Evolutionary conservation across 2,113 vertebrate genomes (phyloP), one percentile per base, ranked within the genome.

Genomic region (Pipra filicauda): DNA sequence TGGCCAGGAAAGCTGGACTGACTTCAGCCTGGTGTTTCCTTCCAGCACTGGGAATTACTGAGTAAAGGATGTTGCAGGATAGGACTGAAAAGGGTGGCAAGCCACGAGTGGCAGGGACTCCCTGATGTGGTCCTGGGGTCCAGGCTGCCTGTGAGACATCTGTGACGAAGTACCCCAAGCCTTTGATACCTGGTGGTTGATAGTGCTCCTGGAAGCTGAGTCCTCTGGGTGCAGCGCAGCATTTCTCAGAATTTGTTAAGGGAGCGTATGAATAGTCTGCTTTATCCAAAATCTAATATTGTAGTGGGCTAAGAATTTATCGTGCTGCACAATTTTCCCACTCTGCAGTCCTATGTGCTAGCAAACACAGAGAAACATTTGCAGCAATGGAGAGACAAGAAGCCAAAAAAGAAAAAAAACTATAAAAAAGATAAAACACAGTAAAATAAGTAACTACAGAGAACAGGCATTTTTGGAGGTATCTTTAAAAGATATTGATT

Each of bases 131-230:
- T 20, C 33, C 52, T 20, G 39, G 64, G 15, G 20, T 16, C 46
- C 21, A 62, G 49, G 43, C 71, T 77, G 69, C 26, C 33, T 9
- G 12, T 15, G 62, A 81, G 57, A 33, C 1, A 2, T 7, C 11
- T 12, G 26, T 1, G 8, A 24, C 7, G 28, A 51, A 90, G 77
- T 2, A 30, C 4, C 23, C 37, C 0, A 1, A 76, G 33, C 15
- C n/a, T 85, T 37, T 49, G 37, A 5, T 24, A 20, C 3, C 41
- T 2, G 4, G 22, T 0, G 10, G 28, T 17, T 22, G 49, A 22
- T 8, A 14, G 15, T 1, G 18, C 51, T 49, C 19, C 1, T 12
- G 46, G 9, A 33, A 39, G 35, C 19, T 41, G 64, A 4, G 19
- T 74, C 17, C 72, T 78, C 70, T 19, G 55, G 20, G 23, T 5